Base-by-base conservation (phyloP, 2,113 vertebrate genomes). In the Amblyopsis rosae region DNA sequence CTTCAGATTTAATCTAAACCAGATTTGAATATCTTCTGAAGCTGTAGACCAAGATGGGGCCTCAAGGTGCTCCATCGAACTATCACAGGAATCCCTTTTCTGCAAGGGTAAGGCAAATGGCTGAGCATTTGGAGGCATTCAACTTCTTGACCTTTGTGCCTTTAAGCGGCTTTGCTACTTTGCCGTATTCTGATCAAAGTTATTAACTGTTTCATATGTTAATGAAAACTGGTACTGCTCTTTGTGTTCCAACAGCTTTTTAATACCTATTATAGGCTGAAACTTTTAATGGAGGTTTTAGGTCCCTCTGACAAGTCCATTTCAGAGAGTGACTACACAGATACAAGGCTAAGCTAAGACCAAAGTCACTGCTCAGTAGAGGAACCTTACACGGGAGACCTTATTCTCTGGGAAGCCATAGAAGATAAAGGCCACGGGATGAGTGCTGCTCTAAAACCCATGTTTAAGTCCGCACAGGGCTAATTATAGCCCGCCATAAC, bases 241-340 rank as follows among this genome's bases (percentile, higher is more conserved):
- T 90, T 93, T 93, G 92, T 92, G 90, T 92, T 91, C 84, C 85
- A 87, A 91, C 92, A 91, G 90, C 87, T 93, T 93, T 92, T 93
- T 93, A 93, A 94, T 92, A 93, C 92, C 93, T 93, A 93, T 94
- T 93, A 93, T 90, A 75, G 88, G 87, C 86, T 89, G 89, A 90
- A 92, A 93, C 91, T 92, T 94, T 92, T 94, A 92, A 94, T 91
- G 90, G 91, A 92, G 91, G 92, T 90, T 94, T 94, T 93, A 93
- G 90, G 92, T 91, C 90, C 85, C 86, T 84, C 82, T 92, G 90
- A 93, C 92, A 94, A 92, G 91, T 88, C 90, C 89, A 92, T 92
- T 92, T 90, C 86, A 77, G 86, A 85, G 88, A 91, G 89, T 88
- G 88, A 90, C 87, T 89, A 91, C 91, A 87, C 86, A 91, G 91